phyloP scores from a whole-genome alignment of 2,797 vertebrate species.

The Sternotherus odoratus region DNA sequence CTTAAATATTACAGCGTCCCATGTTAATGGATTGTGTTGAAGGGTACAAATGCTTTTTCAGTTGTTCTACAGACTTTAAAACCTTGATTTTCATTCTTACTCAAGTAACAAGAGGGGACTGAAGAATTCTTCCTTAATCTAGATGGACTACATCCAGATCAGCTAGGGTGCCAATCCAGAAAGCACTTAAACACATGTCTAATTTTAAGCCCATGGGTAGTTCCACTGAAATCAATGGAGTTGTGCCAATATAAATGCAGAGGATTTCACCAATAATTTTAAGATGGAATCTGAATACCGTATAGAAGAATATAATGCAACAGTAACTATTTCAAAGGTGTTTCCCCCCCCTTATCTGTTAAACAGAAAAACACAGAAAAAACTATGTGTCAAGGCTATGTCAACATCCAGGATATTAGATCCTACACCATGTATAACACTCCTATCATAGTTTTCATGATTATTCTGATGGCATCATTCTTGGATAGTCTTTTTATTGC shows the following conservation, averaged over 20 bases:
- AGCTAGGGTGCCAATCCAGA: background rate
- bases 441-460: background rate
- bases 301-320: background rate
- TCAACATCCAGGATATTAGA: background rate
- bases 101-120: background rate
- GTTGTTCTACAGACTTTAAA: background rate
- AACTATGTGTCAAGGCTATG: background rate
- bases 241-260: background rate
- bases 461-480: background rate
- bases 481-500: background rate
- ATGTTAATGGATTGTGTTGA: background rate
- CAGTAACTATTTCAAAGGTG: rapidly evolving
- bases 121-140: background rate
- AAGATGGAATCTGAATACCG: rapidly evolving
- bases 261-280: background rate
- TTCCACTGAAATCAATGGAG: background rate
- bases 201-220: background rate
- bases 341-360: rapidly evolving
- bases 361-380: background rate
- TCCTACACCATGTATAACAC: background rate
- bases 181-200: background rate
- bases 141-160: background rate
- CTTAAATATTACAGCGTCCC: background rate
- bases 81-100: background rate
- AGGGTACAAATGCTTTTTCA: background rate